These are phyloP conservation scores for Listronotus bonariensis DNA, from an alignment of 1,140 invertebrate genomes.

Conservation along the genomic window DNA sequence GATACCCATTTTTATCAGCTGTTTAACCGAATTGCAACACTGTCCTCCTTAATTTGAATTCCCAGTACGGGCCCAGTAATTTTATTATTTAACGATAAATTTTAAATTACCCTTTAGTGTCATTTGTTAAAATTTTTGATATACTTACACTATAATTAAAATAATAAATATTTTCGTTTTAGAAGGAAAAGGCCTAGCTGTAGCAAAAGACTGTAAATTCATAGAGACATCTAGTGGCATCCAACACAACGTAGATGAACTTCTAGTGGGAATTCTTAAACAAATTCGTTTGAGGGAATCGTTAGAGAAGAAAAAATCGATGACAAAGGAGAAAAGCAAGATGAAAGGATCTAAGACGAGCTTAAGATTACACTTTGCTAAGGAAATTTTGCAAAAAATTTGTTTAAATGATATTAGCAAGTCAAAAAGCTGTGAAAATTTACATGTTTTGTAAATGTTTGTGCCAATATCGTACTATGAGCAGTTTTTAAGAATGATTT, in stretches of 20 bases:
- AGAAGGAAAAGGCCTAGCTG: slow-evolving; percentile 87
- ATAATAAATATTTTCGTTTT: too few species aligned
- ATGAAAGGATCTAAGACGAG: slow-evolving; percentile 70
- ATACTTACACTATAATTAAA: too few species aligned
- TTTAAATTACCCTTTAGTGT: not conserved
- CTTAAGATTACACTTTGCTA: slow-evolving; percentile 73
- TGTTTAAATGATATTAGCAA: slow-evolving; percentile 84
- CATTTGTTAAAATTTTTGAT: too few species aligned
- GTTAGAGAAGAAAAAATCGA: slow-evolving; percentile 61
- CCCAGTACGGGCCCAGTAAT: too few species aligned
- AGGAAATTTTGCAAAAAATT: slow-evolving; percentile 82
- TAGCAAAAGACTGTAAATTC: slow-evolving; percentile 87
- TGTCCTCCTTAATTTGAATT: too few species aligned
- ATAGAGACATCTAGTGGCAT: slow-evolving; percentile 91
- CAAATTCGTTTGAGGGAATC: slow-evolving; percentile 79
- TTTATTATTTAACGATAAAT: slow-evolving; percentile 5
- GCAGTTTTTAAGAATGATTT: too few species aligned
- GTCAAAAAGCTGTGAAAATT: slow-evolving; percentile 89
- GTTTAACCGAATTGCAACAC: too few species aligned
- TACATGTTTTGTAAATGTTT: slow-evolving; percentile 77
- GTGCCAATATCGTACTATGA: not conserved
- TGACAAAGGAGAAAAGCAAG: slow-evolving; percentile 58
- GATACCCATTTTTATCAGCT: too few species aligned
- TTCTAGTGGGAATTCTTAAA: slow-evolving; percentile 85
- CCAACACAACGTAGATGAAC: slow-evolving; percentile 89